Base-by-base conservation (phyloP, 2,113 vertebrate genomes). In the Chiloscyllium plagiosum region DNA sequence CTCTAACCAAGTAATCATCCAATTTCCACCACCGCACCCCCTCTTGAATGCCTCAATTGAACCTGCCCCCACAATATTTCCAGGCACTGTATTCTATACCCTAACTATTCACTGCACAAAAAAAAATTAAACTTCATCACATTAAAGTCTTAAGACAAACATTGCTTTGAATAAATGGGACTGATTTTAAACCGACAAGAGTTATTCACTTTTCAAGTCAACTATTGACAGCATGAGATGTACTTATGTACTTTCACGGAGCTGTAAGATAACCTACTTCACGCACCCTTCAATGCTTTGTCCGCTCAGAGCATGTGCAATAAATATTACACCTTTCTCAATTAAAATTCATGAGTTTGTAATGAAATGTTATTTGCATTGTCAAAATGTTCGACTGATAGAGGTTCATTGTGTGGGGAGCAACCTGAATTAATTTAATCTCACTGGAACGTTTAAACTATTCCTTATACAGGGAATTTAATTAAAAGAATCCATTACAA, bases 291-390 rank as follows among this genome's bases (percentile, higher is more conserved):
- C 89, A 66, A 29, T 92, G 56, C 89, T 29, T 92, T 92, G 56
- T 92, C 33, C 89, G 17, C 89, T 93, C 29, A 93, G 61, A 93
- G 33, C 66, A 93, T 68, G 33, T 93, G 66, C 19, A 42, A 37
- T 93, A 66, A 93, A 17, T 61, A 37, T 68, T 93, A 37, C 33
- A 93, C 61, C 89, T 37, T 93, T 93, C 87, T 92, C 33, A 93
- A 93, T 93, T 93, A 93, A 93, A 93, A 93, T 93, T 4, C 66
- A 66, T 93, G 15, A 93, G 65, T 68, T 90, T 90, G 37, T 93
- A 93, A 93, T 93, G 89, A 93, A 93, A 66, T 93, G 61, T 22
- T 93, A 93, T 93, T 93, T 93, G 61, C 17, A 0, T n/a, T 66
- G 61, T 66, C 89, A 93, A 93, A 66, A 93, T 22, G 61, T 37